A percentile compares a stretch with the other conserved stretches of the same genome.
These are phyloP conservation scores for Anas platyrhynchos DNA, from an alignment of 2,113 vertebrate genomes.

Conservation along the genomic window DNA sequence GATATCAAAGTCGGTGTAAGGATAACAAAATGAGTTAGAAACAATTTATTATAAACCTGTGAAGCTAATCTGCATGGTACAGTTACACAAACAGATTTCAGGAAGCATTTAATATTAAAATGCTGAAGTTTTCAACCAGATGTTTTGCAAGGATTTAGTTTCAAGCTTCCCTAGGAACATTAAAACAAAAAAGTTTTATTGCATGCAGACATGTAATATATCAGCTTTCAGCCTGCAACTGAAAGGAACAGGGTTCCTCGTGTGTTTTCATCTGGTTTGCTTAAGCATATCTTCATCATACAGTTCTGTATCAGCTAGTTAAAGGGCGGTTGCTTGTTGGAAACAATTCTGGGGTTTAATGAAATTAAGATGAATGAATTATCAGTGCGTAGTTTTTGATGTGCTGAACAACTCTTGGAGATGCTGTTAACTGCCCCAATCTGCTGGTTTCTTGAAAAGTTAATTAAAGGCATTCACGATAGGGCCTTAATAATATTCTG, in stretches of 20 bases:
- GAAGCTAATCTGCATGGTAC: slow-evolving; percentile 16
- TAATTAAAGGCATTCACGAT: background rate
- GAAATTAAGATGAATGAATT: background rate
- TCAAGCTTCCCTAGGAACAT: slow-evolving; percentile 50
- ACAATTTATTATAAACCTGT: slow-evolving; percentile 32
- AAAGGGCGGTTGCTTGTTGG: background rate
- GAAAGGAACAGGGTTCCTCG: background rate
- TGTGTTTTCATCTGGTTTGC: slow-evolving; percentile 35
- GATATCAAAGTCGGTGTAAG: slow-evolving; percentile 33
- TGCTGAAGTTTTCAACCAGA: slow-evolving; percentile 42
- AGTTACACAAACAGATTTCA: slow-evolving; percentile 50
- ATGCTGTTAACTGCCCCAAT: background rate
- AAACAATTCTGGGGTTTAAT: background rate
- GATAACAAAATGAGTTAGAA: slow-evolving; percentile 48
- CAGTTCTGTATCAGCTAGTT: background rate
- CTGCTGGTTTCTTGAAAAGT: background rate
- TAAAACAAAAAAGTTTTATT: slow-evolving; percentile 58
- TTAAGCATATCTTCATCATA: background rate
- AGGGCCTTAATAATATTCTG: background rate
- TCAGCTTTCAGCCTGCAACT: slow-evolving; percentile 34
- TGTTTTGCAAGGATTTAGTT: slow-evolving; percentile 56
- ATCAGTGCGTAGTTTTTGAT: background rate
- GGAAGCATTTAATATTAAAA: slow-evolving; percentile 70
- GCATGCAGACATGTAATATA: slow-evolving; percentile 31
- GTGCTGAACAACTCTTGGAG: background rate